Conservation (phyloP, 2,797 vertebrate species). For the Lateolabrax maculatus region DNA sequence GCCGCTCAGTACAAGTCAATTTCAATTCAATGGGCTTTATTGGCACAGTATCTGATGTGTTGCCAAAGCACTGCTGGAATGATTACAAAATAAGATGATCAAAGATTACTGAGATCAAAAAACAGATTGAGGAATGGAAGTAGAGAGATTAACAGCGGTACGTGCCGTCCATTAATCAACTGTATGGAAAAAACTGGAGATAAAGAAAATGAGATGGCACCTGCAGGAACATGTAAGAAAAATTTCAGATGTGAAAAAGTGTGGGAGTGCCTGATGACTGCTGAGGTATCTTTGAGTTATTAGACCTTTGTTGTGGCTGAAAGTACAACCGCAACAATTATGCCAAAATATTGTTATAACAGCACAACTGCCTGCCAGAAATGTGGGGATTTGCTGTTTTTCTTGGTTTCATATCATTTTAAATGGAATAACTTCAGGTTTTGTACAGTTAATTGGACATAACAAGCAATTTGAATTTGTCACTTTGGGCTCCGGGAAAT, state of each 20-base stretch:
- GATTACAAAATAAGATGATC: conserved; percentile 21
- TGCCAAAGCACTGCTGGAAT: conserved; percentile 30
- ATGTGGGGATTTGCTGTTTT: neutral
- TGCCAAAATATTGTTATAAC: neutral
- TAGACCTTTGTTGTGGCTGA: neutral
- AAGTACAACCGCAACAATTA: neutral
- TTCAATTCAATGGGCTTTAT: conserved; percentile 27
- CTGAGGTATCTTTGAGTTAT: neutral
- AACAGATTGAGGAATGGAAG: conserved; percentile 22
- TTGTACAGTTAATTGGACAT: neutral
- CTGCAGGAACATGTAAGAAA: too few species aligned
- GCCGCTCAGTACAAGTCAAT: conserved; percentile 37
- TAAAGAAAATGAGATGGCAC: neutral
- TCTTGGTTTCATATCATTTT: neutral
- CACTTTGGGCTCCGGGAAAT: neutral
- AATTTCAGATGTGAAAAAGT: neutral
- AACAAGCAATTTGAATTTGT: neutral
- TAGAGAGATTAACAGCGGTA: conserved; percentile 23
- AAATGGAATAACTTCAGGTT: neutral
- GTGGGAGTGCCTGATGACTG: neutral
- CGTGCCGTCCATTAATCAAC: neutral
- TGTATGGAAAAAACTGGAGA: neutral
- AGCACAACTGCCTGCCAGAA: neutral
- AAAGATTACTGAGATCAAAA: conserved; percentile 19
- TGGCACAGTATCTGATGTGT: conserved; percentile 18